Evolutionary conservation across 1,140 invertebrate genomes (phyloP).

Genomic region (Venustaconcha ellipsiformis): DNA sequence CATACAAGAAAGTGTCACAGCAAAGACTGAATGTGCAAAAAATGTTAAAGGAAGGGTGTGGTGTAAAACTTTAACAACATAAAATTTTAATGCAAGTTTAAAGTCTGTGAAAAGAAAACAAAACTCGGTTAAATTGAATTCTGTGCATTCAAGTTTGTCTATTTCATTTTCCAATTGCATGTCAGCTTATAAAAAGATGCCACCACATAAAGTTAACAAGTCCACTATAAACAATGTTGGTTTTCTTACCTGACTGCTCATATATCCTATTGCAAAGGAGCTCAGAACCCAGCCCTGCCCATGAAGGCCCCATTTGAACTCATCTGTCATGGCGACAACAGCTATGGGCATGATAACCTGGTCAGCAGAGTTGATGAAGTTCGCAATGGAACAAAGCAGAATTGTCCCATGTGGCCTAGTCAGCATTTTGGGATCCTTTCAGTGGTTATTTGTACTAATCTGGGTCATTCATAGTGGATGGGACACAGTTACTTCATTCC

Average conservation of each 20-base stretch:
- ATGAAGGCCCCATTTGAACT: conserved; percentile 81
- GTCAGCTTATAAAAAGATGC: not conserved
- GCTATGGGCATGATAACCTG: conserved; percentile 86
- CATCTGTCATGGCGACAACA: conserved; percentile 81
- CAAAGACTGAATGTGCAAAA: conserved; percentile 76
- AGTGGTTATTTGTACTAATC: too few species aligned
- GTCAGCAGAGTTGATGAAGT: conserved; percentile 86
- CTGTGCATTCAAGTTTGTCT: too few species aligned
- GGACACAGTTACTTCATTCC: too few species aligned
- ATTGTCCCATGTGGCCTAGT: conserved; percentile 73
- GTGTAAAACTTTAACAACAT: too few species aligned
- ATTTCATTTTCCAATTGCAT: too few species aligned
- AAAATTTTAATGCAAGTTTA: too few species aligned
- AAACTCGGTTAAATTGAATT: too few species aligned
- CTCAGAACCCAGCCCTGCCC: conserved; percentile 84
- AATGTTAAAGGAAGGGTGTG: too few species aligned
- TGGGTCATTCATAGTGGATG: too few species aligned
- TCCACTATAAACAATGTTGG: conserved; percentile 1
- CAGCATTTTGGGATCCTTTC: conserved; percentile 43
- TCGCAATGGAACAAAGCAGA: conserved; percentile 80
- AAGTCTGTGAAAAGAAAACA: too few species aligned
- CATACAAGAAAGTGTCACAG: conserved; percentile 77
- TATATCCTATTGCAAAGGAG: conserved; percentile 84
- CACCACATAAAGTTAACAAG: conserved; percentile 2
- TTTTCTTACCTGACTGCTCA: conserved; percentile 78